Conservation (phyloP, 2,113 vertebrate species). For the Crotalus helleri region DNA sequence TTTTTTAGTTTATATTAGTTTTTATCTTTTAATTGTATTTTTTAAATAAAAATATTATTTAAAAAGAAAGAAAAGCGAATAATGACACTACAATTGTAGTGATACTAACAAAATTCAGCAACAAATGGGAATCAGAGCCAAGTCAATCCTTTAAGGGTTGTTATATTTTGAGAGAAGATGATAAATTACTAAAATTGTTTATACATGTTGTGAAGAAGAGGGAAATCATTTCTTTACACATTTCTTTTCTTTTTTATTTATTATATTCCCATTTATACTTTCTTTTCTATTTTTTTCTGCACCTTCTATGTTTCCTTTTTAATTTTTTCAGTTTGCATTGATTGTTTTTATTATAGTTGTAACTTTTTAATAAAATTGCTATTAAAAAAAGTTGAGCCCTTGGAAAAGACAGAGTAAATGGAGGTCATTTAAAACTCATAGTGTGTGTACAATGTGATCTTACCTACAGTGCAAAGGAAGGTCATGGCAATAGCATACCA, state of each 20-base stretch:
- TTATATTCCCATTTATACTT: too few species aligned
- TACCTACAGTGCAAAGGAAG: constrained; percentile 68
- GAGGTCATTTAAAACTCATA: constrained; percentile 71
- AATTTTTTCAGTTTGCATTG: too few species aligned
- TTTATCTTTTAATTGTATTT: not conserved
- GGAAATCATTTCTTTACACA: not conserved
- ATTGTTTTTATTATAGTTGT: too few species aligned
- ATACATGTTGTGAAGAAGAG: not conserved
- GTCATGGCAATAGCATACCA: constrained; percentile 73
- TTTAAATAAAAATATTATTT: not conserved
- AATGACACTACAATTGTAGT: not conserved
- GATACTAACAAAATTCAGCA: not conserved
- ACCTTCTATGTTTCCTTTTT: too few species aligned
- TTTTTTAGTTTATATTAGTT: not conserved
- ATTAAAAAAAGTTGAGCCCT: constrained; percentile 69
- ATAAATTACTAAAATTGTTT: not conserved
- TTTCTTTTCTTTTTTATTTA: not conserved
- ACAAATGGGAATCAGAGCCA: not conserved
- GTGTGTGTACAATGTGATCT: constrained; percentile 58
- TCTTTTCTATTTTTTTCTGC: too few species aligned
- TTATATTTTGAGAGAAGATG: not conserved
- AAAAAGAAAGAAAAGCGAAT: not conserved
- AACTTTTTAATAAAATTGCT: too few species aligned
- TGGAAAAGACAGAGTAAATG: constrained; percentile 69
- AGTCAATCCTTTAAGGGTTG: not conserved